Evolutionary conservation across 2,797 vertebrate genomes (phyloP), one percentile per base, ranked within the genome.

Genomic region (Crenuchus spilurus): DNA sequence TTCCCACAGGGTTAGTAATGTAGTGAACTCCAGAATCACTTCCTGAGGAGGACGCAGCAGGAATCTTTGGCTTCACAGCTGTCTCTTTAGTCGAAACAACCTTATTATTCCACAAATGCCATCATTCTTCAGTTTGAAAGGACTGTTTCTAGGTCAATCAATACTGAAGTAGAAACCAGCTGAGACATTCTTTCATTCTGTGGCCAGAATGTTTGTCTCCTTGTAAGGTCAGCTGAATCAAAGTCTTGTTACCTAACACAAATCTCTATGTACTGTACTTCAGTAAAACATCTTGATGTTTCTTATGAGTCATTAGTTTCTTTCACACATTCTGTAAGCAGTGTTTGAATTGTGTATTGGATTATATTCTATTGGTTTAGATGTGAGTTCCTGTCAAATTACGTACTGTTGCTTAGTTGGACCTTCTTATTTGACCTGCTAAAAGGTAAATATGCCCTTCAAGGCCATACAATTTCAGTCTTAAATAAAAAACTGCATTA

Each of bases 141-240:
- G 28, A 46, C 24, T 11, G 42, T 41, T 64, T 64, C 41, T 64
- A 64, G 41, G 61, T 64, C 42, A 64, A 64, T 64, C 61, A 48
- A 64, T 64, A 64, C 61, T 26, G 16, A 64, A 44, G 61, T 46
- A 41, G 42, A 64, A 48, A 64, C 61, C 61, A 64, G n/a, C 61
- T 20, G 61, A 46, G 61, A 46, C 24, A 35, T 41, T 46, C 42
- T 46, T 46, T 64, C 24, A 30, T 30, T 30, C 26, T 44, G 24
- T 46, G 61, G 26, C 16, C 16, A 64, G 2, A 46, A 11, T 30
- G 61, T 28, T n/a, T 3, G 8, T 31, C 6, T 30, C 24, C 41
- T n/a, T 46, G 41, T 64, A 64, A 64, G 26, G 41, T 64, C 33
- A 64, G 9, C 22, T 41, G 26, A 54, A 28, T 51, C 48, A 24